A percentile compares a stretch with the other conserved stretches of the same genome.
phyloP scores from a whole-genome alignment of 2,113 vertebrate genomes.

The Rhinolophus ferrumequinum region DNA sequence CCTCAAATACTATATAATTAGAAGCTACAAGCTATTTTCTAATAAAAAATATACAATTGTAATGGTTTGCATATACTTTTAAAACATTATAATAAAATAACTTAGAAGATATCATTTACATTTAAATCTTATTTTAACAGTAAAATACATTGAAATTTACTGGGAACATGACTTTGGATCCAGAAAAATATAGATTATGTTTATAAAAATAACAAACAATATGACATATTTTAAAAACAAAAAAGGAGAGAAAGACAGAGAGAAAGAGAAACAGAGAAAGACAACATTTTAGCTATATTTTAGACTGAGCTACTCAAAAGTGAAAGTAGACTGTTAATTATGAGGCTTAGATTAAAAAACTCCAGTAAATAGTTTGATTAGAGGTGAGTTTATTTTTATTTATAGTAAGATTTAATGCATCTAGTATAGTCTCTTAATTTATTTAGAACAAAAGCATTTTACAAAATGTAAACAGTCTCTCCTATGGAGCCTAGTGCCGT shows the following conservation, averaged over 20 bases:
- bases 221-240: slow-evolving; percentile 24
- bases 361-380: slow-evolving; percentile 43
- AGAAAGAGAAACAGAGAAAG: background rate
- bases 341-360: slow-evolving; percentile 17
- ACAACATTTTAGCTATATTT: slow-evolving; percentile 20
- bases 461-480: slow-evolving; percentile 47
- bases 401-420: slow-evolving; percentile 47
- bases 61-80: background rate
- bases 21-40: background rate
- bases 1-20: background rate
- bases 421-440: slow-evolving; percentile 46
- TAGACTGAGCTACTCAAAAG: background rate
- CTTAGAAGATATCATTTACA: background rate
- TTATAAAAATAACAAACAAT: background rate
- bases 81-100: slow-evolving; percentile 10
- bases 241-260: background rate
- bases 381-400: slow-evolving; percentile 47
- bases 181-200: background rate
- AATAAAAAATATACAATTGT: background rate
- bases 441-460: slow-evolving; percentile 59
- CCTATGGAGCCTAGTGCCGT: slow-evolving; percentile 38
- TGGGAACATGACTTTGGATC: background rate
- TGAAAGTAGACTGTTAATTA: slow-evolving; percentile 9
- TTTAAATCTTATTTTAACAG: slow-evolving; percentile 45
- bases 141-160: background rate